Conservation (phyloP, 2,113 vertebrate species). For the Limnothrissa miodon region DNA sequence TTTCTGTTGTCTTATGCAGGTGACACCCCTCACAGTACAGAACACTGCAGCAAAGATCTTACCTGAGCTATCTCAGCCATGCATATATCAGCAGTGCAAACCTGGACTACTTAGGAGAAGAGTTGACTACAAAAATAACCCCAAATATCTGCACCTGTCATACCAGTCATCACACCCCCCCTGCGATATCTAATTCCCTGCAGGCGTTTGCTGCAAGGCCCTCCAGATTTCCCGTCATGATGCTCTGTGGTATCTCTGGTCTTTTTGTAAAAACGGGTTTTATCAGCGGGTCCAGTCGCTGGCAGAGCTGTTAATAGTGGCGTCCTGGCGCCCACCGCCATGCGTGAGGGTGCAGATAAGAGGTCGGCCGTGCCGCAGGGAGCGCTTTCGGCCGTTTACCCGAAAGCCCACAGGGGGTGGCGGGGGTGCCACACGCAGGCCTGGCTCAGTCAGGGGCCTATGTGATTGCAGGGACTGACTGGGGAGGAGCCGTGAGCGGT, state of each 20-base stretch:
- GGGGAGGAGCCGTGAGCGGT: not conserved
- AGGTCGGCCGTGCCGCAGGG: not conserved
- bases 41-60: not conserved
- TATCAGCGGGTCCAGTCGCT: slow-evolving; percentile 6
- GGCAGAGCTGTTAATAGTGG: not conserved
- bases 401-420: not conserved
- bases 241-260: slow-evolving; percentile 9
- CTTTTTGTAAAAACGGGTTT: not conserved
- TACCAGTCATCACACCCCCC: not conserved
- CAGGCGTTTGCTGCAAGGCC: not conserved
- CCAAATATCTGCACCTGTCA: not conserved
- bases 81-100: not conserved
- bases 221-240: not conserved
- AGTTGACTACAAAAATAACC: not conserved
- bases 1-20: not conserved
- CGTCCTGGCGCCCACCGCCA: not conserved
- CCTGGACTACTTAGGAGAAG: not conserved
- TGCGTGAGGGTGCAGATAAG: slow-evolving; percentile 9
- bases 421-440: not conserved
- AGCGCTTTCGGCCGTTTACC: not conserved
- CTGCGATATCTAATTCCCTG: not conserved
- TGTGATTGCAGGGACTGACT: not conserved
- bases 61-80: not conserved
- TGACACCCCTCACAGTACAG: not conserved
- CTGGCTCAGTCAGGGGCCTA: not conserved